Base-by-base conservation (phyloP, 2,113 vertebrate species). In the Epinephelus fuscoguttatus region DNA sequence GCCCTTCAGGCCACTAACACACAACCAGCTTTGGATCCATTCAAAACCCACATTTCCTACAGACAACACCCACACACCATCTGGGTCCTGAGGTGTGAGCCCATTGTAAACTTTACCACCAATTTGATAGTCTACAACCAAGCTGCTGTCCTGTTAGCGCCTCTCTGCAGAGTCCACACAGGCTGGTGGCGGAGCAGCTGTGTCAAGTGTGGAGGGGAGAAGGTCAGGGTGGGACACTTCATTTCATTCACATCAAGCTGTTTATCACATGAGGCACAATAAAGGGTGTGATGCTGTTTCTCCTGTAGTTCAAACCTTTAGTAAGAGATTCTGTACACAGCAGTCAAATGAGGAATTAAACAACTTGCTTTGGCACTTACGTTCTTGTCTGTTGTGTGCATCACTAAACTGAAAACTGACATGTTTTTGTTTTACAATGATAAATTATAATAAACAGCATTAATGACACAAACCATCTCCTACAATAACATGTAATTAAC, bases 21-120 rank as follows among this genome's bases (percentile, higher is more conserved):
- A 63, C 74, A 68, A 70, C 42, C 40, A 33, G 37, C 53, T 74
- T 72, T 52, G 42, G 68, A 78, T 84, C 85, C 75, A 70, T 71
- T 84, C 84, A 94, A 91, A 90, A 79, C 71, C 71, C 59, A 27
- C 82, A 88, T 88, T 93, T 94, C 91, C 88, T 91, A 82, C 19
- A 23, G 73, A 88, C 82, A 90, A 74, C 84, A 84, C 70, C 4
- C 19, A 53, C 52, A n/a, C 27, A 70, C 91, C 94, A 91, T 93
- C 89, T 93, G 91, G 87, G 63, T 72, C 60, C 74, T 17, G 81
- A 89, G 87, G 89, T 88, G 93, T 45, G 85, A 93, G 78, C 30
- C 76, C 47, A 82, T 84, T 94, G 92, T 94, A 90, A 95, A 92
- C 80, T 89, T 91, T 89, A 91, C 68, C 88, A 91, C 78, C 77